Evolutionary conservation across 1,140 invertebrate species (phyloP).

Genomic region (Bombyx mandarina): DNA sequence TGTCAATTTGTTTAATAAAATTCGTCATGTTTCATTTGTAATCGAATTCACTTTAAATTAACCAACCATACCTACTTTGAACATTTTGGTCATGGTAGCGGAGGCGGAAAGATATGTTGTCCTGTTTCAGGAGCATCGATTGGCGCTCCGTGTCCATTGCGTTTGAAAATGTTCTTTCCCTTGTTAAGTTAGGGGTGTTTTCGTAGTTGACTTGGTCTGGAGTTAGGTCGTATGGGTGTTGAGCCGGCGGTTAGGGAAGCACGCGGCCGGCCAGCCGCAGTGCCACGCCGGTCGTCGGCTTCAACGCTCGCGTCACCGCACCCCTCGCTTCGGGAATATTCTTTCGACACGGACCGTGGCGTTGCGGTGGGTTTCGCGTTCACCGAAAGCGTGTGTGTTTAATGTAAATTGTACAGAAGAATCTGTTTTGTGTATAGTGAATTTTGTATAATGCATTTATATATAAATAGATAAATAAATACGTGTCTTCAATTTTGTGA

Average conservation of each 20-base stretch:
- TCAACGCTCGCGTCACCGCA: conserved; percentile 27
- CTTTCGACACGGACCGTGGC: conserved; percentile 36
- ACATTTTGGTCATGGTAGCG: conserved; percentile 34
- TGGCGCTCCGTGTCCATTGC: conserved; percentile 26
- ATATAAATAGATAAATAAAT: conserved; percentile 2
- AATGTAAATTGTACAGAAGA: neutral
- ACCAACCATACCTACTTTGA: conserved; percentile 36
- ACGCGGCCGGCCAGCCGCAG: conserved; percentile 57
- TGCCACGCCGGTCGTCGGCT: conserved; percentile 57
- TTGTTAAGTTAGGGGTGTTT: conserved; percentile 21
- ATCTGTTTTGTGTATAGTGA: conserved; percentile 2
- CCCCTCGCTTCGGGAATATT: conserved; percentile 19
- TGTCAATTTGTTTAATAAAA: conserved; percentile 39
- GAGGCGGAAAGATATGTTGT: conserved; percentile 61
- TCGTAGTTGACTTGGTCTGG: conserved; percentile 12
- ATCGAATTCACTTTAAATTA: conserved; percentile 27
- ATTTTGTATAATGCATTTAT: conserved; percentile 5
- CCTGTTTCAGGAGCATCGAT: conserved; percentile 64
- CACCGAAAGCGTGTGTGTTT: neutral
- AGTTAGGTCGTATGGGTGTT: conserved; percentile 41
- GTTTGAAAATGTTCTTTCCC: conserved; percentile 22
- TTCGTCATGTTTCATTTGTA: conserved; percentile 31
- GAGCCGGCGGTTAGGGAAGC: conserved; percentile 24
- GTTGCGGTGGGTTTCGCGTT: conserved; percentile 42
- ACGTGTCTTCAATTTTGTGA: neutral